A percentile compares a stretch with the other conserved stretches of the same genome.
These are phyloP conservation scores for Pogonomyrmex californicus DNA, from an alignment of 1,140 invertebrate species.

Conservation along the genomic window DNA sequence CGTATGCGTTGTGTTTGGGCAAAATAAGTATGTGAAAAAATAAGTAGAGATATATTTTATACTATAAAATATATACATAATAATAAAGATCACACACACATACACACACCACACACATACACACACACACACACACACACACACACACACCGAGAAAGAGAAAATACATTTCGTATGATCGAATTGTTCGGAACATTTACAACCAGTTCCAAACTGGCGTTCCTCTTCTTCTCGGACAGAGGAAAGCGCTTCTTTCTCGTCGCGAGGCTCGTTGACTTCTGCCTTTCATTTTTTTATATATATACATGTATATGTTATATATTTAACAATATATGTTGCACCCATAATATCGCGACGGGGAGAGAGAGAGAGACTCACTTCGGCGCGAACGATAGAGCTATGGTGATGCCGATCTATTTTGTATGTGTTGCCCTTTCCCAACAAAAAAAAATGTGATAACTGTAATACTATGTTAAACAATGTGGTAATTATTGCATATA, in stretches of 20 bases:
- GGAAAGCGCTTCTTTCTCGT: constrained; percentile 38
- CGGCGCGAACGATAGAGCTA: constrained; percentile 40
- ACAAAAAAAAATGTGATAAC: constrained; percentile 82
- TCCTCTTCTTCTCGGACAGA: neutral
- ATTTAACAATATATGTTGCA: constrained; percentile 47
- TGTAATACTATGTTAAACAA: constrained; percentile 69
- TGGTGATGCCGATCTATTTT: constrained; percentile 58
- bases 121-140: neutral
- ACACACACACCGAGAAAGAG: constrained; percentile 18
- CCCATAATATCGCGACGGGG: constrained; percentile 32
- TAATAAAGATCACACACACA: neutral
- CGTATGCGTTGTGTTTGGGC: constrained; percentile 10
- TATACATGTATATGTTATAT: constrained; percentile 32
- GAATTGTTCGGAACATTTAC: constrained; percentile 9
- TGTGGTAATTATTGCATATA: constrained; percentile 80
- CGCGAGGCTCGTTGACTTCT: constrained; percentile 33
- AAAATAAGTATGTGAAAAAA: constrained; percentile 32
- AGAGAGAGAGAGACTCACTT: constrained; percentile 55
- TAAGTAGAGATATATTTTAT: constrained; percentile 46
- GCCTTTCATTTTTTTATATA: constrained; percentile 12
- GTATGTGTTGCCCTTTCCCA: constrained; percentile 77
- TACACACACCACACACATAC: neutral
- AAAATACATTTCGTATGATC: constrained; percentile 14
- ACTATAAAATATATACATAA: constrained; percentile 23
- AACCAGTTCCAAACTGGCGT: neutral